Evolutionary conservation across 1,140 invertebrate genomes (phyloP), one percentile per base, ranked within the genome.

Genomic region (Drosophila lini): DNA sequence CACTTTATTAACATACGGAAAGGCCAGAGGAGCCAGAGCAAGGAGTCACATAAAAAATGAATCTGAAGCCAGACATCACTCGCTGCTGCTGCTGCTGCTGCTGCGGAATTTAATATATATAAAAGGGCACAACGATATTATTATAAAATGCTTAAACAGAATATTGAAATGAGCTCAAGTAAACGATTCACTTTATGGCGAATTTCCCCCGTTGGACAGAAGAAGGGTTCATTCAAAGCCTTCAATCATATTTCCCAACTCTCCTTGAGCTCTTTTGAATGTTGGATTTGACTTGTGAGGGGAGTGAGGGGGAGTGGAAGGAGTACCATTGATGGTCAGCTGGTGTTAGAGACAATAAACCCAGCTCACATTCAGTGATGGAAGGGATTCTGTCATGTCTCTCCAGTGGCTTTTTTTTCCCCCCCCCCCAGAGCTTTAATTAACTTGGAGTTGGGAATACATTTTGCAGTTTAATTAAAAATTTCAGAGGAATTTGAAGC

Each of bases 141-240:
- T 69, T 69, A 69, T 69, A 69, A 69, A 69, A 69, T 69, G 65
- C 65, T 68, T 69, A 69, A 69, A 53, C 65, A 69, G 65, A 69
- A 69, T 69, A 69, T 68, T 69, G 63, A 69, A 69, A 69, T 69
- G 65, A 55, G 65, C 65, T 44, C 63, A 44, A 68, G 47, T 48
- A 69, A 69, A 69, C 47, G 65, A 68, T 68, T 69, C 47, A 68
- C 65, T 69, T 69, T 69, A 69, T 68, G 52, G 65, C 65, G 62
- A 69, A 67, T 67, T 68, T 67, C 36, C 36, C 64, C 62, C 16
- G 13, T 50, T 16, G 31, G 32, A n/a, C 58, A 45, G 34, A n/a
- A 47, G 16, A 67, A 45, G 36, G 62, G 47, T 38, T 67, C 9
- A 1, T 16, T 45, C 15, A 19, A 36, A 15, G n/a, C 45, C 34